These are phyloP conservation scores for Portevinia maculata DNA, from an alignment of 2,888 invertebrate species.

Conservation along the genomic window DNA sequence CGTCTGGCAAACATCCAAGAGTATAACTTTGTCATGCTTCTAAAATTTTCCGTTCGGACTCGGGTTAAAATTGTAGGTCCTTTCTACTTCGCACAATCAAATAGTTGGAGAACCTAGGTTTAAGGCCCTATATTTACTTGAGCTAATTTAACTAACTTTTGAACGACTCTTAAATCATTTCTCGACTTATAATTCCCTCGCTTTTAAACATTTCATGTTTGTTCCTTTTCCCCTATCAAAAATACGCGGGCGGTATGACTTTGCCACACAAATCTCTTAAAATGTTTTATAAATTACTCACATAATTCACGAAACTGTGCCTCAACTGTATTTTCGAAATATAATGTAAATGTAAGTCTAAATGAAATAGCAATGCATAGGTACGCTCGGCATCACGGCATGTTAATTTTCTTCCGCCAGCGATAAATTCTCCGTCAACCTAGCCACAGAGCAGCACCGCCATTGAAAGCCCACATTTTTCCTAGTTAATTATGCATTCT, in stretches of 20 bases:
- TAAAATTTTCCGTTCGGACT: no score
- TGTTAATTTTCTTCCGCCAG: slow-evolving; percentile 25
- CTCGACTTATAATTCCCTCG: no score
- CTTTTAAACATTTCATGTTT: no score
- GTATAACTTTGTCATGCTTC: no score
- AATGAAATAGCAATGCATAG: slow-evolving; percentile 1
- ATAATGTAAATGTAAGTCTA: slow-evolving; percentile 25
- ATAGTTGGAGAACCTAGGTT: no score
- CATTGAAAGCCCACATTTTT: slow-evolving; percentile 3
- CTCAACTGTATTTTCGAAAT: background rate
- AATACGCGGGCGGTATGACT: background rate
- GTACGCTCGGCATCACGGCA: slow-evolving; percentile 8
- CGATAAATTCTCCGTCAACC: slow-evolving; percentile 21
- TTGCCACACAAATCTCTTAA: slow-evolving; percentile 18
- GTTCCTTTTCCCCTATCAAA: no score
- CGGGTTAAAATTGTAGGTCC: no score
- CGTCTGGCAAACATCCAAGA: no score
- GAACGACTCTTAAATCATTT: no score
- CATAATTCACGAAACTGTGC: slow-evolving; percentile 43
- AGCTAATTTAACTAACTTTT: no score
- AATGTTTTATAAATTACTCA: slow-evolving; percentile 23
- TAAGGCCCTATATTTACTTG: no score
- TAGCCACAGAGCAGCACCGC: background rate
- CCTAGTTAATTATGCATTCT: slow-evolving; percentile 62
- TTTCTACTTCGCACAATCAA: no score